Base-by-base conservation (phyloP, 2,113 vertebrate genomes). In the Gymnarchus niloticus region DNA sequence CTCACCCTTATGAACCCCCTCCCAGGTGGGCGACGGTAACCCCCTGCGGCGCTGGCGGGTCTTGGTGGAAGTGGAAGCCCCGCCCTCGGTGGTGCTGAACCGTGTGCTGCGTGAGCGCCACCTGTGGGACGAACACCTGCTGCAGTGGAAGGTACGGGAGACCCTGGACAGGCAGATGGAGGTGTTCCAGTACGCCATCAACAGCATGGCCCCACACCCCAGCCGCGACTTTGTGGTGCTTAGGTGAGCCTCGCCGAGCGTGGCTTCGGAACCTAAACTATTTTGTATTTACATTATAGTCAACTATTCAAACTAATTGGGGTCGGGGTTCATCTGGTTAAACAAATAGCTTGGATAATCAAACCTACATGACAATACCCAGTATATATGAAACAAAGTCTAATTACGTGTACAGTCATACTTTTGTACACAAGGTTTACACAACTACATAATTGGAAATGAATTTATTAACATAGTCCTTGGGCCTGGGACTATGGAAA, bases 161-260 rank as follows among this genome's bases (percentile, higher is more conserved):
- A 94, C 91, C 3, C 90, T 99, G 92, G 97, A 99, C 91, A 95
- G 93, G 86, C 97, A 98, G 86, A 99, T 96, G 0, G 98, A 99
- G 83, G 91, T 99, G 88, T 98, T 96, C 86, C 97, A 97, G 89
- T 98, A 96, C n/a, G 95, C 96, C 89, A 85, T 97, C 90, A 93
- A 93, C 91, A 96, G 94, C 93, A 99, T 99, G 98, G 93, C 95
- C 49, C 97, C 98, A 33, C 97, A 97, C 51, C 97, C 97, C 0
- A 90, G 93, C 92, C 94, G 95, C 86, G 97, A 99, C 91, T 99
- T 96, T n/a, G 95, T 99, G 28, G 94, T 98, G 87, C 95, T 99
- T 80, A 97, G 98, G 98, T 99, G 84, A 93, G 94, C 52, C 0
- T 7, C 25, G 28, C 48, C 17, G 80, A 14, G n/a, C n/a, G 76